A percentile compares a stretch with the other conserved stretches of the same genome.
phyloP scores from a whole-genome alignment of 2,888 invertebrate genomes.

The Acleris sparsana region DNA sequence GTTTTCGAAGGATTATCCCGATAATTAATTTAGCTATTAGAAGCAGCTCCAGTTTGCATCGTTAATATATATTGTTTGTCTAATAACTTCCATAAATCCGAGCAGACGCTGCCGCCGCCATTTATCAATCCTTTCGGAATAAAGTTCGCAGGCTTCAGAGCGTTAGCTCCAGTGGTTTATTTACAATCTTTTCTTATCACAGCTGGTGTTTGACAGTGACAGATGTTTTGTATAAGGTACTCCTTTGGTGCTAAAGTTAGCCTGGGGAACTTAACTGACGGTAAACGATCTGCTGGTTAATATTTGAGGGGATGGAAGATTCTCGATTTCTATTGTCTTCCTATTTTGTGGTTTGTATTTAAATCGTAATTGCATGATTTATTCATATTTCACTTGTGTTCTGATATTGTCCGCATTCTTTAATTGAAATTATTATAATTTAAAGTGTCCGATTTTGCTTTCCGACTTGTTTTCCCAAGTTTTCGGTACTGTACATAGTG shows the following conservation, averaged over 20 bases:
- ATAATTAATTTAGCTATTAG: slow-evolving; percentile 26
- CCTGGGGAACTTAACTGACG: slow-evolving; percentile 5
- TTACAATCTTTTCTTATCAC: too few relatives aligned
- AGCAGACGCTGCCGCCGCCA: neutral
- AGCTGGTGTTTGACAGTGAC: slow-evolving; percentile 24
- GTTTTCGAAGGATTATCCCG: too few relatives aligned
- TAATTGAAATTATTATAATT: too few relatives aligned
- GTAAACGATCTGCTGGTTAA: slow-evolving; percentile 31
- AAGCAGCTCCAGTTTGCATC: slow-evolving; percentile 10
- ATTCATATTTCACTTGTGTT: too few relatives aligned
- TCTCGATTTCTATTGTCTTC: slow-evolving; percentile 9
- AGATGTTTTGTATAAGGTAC: slow-evolving; percentile 19
- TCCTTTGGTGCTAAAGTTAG: slow-evolving; percentile 1
- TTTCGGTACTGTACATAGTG: too few relatives aligned
- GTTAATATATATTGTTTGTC: neutral
- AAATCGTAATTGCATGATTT: too few relatives aligned
- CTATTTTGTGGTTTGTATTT: too few relatives aligned
- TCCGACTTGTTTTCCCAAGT: too few relatives aligned
- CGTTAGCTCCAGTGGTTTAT: slow-evolving; percentile 1
- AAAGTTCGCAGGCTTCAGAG: neutral
- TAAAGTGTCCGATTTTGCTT: too few relatives aligned
- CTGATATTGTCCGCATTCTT: too few relatives aligned
- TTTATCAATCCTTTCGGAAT: slow-evolving; percentile 26
- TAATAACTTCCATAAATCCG: slow-evolving; percentile 15
- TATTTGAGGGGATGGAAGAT: slow-evolving; percentile 5